phyloP scores from a whole-genome alignment of 2,797 vertebrate genomes.

The Bovichtus diacanthus region DNA sequence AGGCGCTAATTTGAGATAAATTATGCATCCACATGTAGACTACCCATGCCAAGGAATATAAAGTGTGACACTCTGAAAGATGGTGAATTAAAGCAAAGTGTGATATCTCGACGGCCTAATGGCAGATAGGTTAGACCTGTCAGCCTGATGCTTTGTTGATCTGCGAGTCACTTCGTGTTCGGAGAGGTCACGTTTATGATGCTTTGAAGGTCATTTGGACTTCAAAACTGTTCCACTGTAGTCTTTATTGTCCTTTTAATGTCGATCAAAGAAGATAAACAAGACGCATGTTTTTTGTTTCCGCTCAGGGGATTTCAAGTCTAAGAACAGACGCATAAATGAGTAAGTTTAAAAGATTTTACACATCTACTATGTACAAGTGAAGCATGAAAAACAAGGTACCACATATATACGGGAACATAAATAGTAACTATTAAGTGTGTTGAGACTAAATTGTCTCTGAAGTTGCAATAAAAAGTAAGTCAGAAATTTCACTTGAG shows the following conservation, averaged over 20 bases:
- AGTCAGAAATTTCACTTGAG: slow-evolving; percentile 10
- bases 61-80: slow-evolving; percentile 82
- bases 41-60: slow-evolving; percentile 79
- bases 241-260: slow-evolving; percentile 6
- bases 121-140: slow-evolving; percentile 77
- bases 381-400: background rate
- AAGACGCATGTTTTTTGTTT: background rate
- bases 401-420: background rate
- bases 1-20: slow-evolving; percentile 85
- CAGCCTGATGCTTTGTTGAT: slow-evolving; percentile 73
- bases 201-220: slow-evolving; percentile 65
- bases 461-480: background rate
- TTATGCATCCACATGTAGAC: slow-evolving; percentile 82
- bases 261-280: background rate
- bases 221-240: slow-evolving; percentile 1
- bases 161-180: slow-evolving; percentile 66
- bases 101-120: slow-evolving; percentile 75
- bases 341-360: background rate
- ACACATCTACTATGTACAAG: background rate
- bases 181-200: slow-evolving; percentile 59
- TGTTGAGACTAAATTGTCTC: background rate
- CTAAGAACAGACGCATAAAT: background rate
- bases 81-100: slow-evolving; percentile 83
- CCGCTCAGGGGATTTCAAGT: background rate
- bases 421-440: background rate